phyloP scores from a whole-genome alignment of 2,797 vertebrate species.

The Hapalemur alaotrensis region DNA sequence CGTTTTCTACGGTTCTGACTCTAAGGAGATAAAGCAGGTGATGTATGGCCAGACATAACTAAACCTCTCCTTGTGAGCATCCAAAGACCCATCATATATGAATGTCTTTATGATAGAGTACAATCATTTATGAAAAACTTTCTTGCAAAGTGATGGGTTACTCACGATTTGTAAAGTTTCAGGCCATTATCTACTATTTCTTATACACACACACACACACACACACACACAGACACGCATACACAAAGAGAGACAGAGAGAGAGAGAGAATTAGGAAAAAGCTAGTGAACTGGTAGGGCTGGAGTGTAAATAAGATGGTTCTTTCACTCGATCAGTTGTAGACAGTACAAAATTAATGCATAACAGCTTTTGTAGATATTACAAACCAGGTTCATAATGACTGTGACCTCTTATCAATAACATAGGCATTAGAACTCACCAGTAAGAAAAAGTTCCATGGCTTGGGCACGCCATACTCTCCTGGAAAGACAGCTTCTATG shows the following conservation, averaged over 20 bases:
- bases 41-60: neutral
- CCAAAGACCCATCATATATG: neutral
- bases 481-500: constrained; percentile 94
- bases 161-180: neutral
- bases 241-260: too few relatives aligned
- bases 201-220: too few relatives aligned
- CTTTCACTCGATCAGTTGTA: neutral
- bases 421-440: constrained; percentile 85
- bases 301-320: neutral
- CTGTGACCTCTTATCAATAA: neutral
- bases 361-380: neutral
- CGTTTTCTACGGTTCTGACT: neutral
- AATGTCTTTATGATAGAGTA: neutral
- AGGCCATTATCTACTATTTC: neutral
- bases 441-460: constrained; percentile 95
- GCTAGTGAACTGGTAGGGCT: neutral
- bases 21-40: neutral
- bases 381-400: neutral
- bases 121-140: neutral
- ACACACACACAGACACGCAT: too few relatives aligned
- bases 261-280: neutral
- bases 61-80: neutral
- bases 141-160: neutral
- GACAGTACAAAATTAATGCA: neutral
- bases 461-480: constrained; percentile 94